Evolutionary conservation across 2,113 vertebrate species (phyloP), one percentile per base, ranked within the genome.

Genomic region (Fulica atra): DNA sequence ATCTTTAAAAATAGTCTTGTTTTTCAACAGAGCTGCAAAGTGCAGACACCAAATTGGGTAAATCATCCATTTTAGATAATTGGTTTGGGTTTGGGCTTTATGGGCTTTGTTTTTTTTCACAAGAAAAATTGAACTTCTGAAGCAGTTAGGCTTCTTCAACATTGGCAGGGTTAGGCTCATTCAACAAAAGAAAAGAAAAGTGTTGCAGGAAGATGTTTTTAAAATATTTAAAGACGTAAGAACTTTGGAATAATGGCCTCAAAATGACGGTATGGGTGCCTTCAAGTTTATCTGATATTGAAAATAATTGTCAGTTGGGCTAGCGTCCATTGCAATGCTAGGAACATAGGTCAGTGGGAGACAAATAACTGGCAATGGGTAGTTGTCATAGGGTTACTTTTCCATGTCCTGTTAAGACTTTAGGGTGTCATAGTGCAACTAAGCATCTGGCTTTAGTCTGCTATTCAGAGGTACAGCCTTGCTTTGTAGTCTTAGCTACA

Each of bases 261-360:
- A 9, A 40, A 73, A 53, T 61, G 3, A 40, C 59, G 33, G 1
- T 23, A 12, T 56, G 12, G 24, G 11, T 53, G 44, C 0, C 0
- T 40, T 54, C 36, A 63, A 11, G 17, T 10, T 61, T 51, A 61
- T 24, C 12, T 0, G 0, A 5, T 78, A 33, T 2, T 46, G 51
- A 65, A 92, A 73, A 56, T 28, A 15, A 11, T 18, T 44, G 10
- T 50, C 18, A 19, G 9, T 51, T 57, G 26, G 24, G 3, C 9
- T 73, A 31, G 5, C 53, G 19, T 24, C n/a, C 23, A 33, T 9
- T 20, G 8, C 19, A 74, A 65, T 28, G 2, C 7, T 31, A 74
- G 42, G 18, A 86, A 13, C 26, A 11, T 1, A 35, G 15, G 13
- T 51, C 29, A 65, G 5, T 31, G 35, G 6, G 14, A 77, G 12